Conservation (phyloP, 2,888 invertebrate species). For the Melikaiella ostensackeni region DNA sequence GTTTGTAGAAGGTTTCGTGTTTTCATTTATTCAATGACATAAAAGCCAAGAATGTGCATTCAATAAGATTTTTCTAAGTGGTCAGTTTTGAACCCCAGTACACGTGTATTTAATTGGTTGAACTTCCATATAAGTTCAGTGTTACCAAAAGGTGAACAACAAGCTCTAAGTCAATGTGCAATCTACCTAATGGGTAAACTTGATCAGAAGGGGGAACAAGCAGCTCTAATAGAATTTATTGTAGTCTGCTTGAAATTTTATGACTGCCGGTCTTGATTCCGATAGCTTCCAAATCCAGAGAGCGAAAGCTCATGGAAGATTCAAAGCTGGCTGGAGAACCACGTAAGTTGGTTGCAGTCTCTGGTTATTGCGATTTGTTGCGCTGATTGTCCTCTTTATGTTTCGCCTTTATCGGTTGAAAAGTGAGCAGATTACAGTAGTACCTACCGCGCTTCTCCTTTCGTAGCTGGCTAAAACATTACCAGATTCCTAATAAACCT, state of each 20-base stretch:
- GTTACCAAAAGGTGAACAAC: slow-evolving; percentile 31
- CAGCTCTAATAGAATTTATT: slow-evolving; percentile 34
- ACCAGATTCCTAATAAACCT: slow-evolving; percentile 39
- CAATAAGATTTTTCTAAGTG: background rate
- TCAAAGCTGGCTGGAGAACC: slow-evolving; percentile 19
- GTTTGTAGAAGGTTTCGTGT: background rate
- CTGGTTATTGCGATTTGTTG: slow-evolving; percentile 38
- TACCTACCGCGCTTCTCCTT: slow-evolving; percentile 30
- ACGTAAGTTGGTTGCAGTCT: slow-evolving; percentile 22
- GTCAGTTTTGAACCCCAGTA: background rate
- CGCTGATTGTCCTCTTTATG: slow-evolving; percentile 38
- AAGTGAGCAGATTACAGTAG: slow-evolving; percentile 31
- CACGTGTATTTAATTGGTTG: slow-evolving; percentile 1
- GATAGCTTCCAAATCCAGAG: slow-evolving; percentile 39
- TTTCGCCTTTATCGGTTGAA: slow-evolving; percentile 37
- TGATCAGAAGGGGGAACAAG: slow-evolving; percentile 16
- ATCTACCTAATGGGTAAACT: slow-evolving; percentile 33
- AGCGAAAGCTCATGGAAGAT: slow-evolving; percentile 36
- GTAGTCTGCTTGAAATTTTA: slow-evolving; percentile 23
- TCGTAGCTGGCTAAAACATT: slow-evolving; percentile 11
- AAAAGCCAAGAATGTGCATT: background rate
- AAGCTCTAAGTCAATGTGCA: slow-evolving; percentile 12
- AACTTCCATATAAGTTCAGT: slow-evolving; percentile 3
- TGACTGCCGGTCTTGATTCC: slow-evolving; percentile 14
- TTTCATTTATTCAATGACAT: background rate